Evolutionary conservation across 2,888 invertebrate genomes (phyloP).

Genomic region (Unio delphinus): DNA sequence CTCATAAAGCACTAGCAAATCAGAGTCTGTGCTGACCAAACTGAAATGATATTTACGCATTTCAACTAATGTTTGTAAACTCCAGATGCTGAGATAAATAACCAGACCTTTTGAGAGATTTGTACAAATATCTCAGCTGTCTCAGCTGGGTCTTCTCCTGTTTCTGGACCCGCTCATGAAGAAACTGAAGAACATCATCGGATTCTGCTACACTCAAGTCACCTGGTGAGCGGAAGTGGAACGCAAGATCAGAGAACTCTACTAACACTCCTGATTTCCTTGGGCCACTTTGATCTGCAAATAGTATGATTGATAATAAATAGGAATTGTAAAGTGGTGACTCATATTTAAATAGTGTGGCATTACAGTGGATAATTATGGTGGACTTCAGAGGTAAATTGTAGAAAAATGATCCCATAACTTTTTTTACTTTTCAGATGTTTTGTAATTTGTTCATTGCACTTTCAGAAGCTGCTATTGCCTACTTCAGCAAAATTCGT

Average conservation of each 20-base stretch:
- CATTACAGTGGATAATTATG: background rate
- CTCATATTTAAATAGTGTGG: background rate
- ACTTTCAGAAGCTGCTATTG: no score
- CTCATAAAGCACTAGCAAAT: no score
- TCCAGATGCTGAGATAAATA: background rate
- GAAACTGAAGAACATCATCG: constrained; percentile 84
- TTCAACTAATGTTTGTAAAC: no score
- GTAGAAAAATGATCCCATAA: no score
- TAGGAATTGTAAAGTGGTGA: no score
- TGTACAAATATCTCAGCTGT: constrained; percentile 81
- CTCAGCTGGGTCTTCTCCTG: constrained; percentile 85
- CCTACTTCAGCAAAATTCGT: no score
- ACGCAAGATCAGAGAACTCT: constrained; percentile 86
- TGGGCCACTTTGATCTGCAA: constrained; percentile 75
- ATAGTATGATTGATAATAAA: constrained; percentile 65
- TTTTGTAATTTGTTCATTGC: no score
- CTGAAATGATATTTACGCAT: no score
- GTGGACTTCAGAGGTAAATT: no score
- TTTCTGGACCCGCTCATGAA: constrained; percentile 79
- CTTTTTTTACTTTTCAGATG: no score
- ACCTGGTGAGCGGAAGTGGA: constrained; percentile 86
- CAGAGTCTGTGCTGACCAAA: no score
- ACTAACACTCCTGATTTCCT: constrained; percentile 85
- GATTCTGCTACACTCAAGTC: constrained; percentile 81
- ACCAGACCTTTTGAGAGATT: constrained; percentile 72